Evolutionary conservation across 2,888 invertebrate genomes (phyloP).

Genomic region (Herminia tarsipennalis): DNA sequence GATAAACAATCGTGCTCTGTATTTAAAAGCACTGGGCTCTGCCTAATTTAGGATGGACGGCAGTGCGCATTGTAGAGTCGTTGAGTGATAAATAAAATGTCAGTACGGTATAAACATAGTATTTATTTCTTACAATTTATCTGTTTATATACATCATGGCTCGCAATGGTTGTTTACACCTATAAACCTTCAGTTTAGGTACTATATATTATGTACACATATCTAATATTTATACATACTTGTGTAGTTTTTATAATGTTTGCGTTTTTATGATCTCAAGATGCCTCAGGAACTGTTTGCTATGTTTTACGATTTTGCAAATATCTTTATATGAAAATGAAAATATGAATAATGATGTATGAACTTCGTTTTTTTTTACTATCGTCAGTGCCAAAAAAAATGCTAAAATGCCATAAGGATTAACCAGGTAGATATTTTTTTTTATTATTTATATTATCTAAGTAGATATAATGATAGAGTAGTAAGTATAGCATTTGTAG

Average conservation of each 20-base stretch:
- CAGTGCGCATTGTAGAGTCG: background rate
- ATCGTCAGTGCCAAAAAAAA: no score
- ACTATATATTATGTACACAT: slow-evolving; percentile 38
- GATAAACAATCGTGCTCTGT: no score
- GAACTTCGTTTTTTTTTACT: no score
- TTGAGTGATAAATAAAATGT: slow-evolving; percentile 17
- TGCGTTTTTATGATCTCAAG: slow-evolving; percentile 20
- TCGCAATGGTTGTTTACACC: slow-evolving; percentile 39
- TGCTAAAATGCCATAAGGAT: no score
- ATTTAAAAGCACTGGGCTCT: no score
- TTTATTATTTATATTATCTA: no score
- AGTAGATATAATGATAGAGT: no score
- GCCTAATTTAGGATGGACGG: no score
- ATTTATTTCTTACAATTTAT: slow-evolving; percentile 45
- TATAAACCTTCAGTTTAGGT: slow-evolving; percentile 13
- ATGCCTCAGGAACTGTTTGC: background rate
- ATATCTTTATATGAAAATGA: background rate
- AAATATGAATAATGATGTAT: background rate
- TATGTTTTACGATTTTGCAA: background rate
- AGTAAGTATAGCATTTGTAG: no score
- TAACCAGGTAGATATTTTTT: no score
- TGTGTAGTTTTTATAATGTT: slow-evolving; percentile 5
- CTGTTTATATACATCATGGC: slow-evolving; percentile 53
- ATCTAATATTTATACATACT: slow-evolving; percentile 14
- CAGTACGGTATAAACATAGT: slow-evolving; percentile 44